Evolutionary conservation across 2,797 vertebrate genomes (phyloP).

Genomic region (Lycodopsis pacificus): DNA sequence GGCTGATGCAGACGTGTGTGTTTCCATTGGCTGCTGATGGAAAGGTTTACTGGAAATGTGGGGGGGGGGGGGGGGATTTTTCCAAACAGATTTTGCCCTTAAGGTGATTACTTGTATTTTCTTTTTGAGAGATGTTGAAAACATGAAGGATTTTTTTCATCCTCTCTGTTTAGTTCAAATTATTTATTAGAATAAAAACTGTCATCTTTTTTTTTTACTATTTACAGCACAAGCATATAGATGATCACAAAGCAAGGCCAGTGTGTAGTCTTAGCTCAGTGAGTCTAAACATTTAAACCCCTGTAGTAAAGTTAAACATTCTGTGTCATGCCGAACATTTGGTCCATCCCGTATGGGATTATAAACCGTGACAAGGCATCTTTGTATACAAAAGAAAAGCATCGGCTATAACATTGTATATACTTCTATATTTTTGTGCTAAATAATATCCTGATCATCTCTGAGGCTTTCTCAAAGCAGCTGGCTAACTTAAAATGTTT

Average conservation of each 20-base stretch:
- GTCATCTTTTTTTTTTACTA: neutral
- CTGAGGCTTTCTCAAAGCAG: neutral
- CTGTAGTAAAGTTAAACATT: neutral
- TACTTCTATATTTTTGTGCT: neutral
- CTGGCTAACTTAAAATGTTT: neutral
- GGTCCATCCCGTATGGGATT: neutral
- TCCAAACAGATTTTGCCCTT: conserved; percentile 2
- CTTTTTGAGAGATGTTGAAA: conserved; percentile 6
- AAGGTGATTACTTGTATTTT: neutral
- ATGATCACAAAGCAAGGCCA: conserved; percentile 42
- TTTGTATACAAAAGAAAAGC: neutral
- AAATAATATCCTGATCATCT: neutral
- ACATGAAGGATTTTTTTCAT: conserved; percentile 19
- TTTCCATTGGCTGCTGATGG: conserved; percentile 22
- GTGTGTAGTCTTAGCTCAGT: conserved; percentile 19
- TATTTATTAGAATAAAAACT: conserved; percentile 37
- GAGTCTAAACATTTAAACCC: conserved; percentile 12
- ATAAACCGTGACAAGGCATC: neutral
- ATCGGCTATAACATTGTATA: neutral
- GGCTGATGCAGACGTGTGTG: conserved; percentile 39
- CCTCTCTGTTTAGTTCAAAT: conserved; percentile 10
- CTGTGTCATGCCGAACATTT: neutral
- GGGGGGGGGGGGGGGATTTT: conserved; percentile 6
- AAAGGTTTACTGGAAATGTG: conserved; percentile 14
- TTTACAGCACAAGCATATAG: conserved; percentile 34